These are phyloP conservation scores for Dynastes maya DNA, from an alignment of 2,888 invertebrate species.

Conservation along the genomic window DNA sequence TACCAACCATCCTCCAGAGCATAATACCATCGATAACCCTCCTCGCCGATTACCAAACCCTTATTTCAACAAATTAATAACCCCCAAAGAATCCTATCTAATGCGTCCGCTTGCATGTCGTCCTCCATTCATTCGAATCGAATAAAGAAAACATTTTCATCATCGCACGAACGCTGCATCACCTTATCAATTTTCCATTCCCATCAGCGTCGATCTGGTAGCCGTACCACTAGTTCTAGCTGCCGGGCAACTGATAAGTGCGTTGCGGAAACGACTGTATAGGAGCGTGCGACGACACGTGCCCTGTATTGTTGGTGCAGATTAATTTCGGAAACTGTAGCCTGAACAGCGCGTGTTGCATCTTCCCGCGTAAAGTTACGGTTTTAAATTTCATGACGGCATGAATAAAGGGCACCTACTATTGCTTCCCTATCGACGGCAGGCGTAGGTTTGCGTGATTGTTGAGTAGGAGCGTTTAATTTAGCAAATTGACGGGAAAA, in stretches of 20 bases:
- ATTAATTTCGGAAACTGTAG: conserved; percentile 37
- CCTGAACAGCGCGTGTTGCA: neutral
- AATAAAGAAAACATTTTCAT: conserved; percentile 10
- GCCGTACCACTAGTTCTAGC: neutral
- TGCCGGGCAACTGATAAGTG: neutral
- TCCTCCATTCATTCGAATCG: conserved; percentile 7
- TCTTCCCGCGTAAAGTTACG: neutral
- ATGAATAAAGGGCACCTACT: too few relatives aligned
- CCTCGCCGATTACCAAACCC: neutral
- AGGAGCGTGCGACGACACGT: conserved; percentile 28
- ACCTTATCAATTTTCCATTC: conserved; percentile 4
- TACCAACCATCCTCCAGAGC: neutral
- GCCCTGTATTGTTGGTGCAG: conserved; percentile 32
- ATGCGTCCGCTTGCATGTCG: neutral
- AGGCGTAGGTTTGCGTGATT: neutral
- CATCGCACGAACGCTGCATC: neutral
- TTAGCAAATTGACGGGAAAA: neutral
- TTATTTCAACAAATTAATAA: conserved; percentile 13
- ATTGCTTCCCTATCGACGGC: neutral
- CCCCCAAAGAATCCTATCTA: neutral
- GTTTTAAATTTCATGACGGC: conserved; percentile 5
- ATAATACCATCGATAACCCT: neutral
- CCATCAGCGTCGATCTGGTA: neutral
- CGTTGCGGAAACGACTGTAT: neutral
- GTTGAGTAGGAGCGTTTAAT: conserved; percentile 2